Base-by-base conservation (phyloP, 2,797 vertebrate species). In the Helicolenus hilgendorfi region DNA sequence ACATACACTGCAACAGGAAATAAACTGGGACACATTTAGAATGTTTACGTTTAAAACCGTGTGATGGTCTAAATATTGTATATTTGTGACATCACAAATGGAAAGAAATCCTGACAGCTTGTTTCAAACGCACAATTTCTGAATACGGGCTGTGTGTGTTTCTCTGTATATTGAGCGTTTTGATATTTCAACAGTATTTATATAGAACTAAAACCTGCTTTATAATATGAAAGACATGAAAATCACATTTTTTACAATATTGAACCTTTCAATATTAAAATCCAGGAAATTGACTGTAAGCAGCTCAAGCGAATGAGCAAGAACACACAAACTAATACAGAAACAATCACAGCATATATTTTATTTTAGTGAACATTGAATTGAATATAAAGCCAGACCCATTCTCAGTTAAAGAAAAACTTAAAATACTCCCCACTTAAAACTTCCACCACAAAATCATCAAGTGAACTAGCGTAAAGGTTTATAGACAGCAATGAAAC, bases 361-460 rank as follows among this genome's bases (percentile, higher is more conserved):
- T 94, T 89, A 92, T 92, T 92, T 86, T 74, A 90, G 88, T 95
- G 92, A 93, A 96, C 91, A 91, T 64, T 94, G 79, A 95, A 72
- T 92, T 92, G 80, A 94, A 94, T 94, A 96, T 69, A 91, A 94
- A 95, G 91, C 90, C 81, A 92, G 92, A 92, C 35, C 45, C 68
- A 86, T 85, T 74, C 72, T 79, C 41, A 45, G 56, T 87, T 70
- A 92, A 81, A 77, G 18, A 64, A 62, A 45, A 80, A 74, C 22
- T 15, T 27, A 80, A 85, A 67, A 70, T 65, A 31, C 27, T 49
- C 6, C 80, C 35, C 41, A 77, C 15, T 24, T 15, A n/a, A 53
- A 76, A 76, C 36, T 11, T 83, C 71, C 77, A 84, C 70, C 41
- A 33, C 80, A 72, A 5, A 89, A 90, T 67, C 11, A 81, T 78